Base-by-base conservation (phyloP, 1,140 invertebrate genomes). In the Drosophila micromelanica region DNA sequence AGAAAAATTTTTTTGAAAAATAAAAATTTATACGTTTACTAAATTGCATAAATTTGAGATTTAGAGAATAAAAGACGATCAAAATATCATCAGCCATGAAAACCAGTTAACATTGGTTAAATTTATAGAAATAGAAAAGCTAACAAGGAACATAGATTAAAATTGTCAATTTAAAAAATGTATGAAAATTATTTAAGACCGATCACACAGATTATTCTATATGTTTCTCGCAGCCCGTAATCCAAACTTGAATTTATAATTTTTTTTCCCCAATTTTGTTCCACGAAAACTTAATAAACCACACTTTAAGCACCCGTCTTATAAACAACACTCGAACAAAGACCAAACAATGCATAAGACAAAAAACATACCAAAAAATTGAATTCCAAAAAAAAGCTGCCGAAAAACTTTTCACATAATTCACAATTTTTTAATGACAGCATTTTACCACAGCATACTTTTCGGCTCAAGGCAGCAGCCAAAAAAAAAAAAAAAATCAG, bases 381-480 rank as follows among this genome's bases (percentile, higher is more conserved):
- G 3, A 40, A 49, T 45, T 56, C 55, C 60, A 59, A 49, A 27
- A 20, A n/a, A 49, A 23, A 65, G 72, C 40, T 13, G 1, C 5
- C n/a, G n/a, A 35, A 52, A 52, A 52, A 35, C 60, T 80, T 68
- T 38, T 37, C 40, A 59, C 73, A 76, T 80, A 80, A 80, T 80
- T 80, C 75, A 76, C 56, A 76, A 56, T 67, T 62, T 76, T 80
- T 80, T 76, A 76, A 80, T 76, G 78, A 80, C 78, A 80, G 72
- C 78, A 80, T 80, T 80, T 80, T 76, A 76, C 77, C 72, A 49
- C 67, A 80, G 78, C 68, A 80, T 81, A 81, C 59, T 76, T 80
- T 67, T 59, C 23, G 62, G 64, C 48, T 23, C 37, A 43, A 42
- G 13, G 13, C 55, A 32, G 15, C 11, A n/a, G 15, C 13, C 1